These are phyloP conservation scores for Panzeria rudis DNA, from an alignment of 2,888 invertebrate genomes.

Conservation along the genomic window DNA sequence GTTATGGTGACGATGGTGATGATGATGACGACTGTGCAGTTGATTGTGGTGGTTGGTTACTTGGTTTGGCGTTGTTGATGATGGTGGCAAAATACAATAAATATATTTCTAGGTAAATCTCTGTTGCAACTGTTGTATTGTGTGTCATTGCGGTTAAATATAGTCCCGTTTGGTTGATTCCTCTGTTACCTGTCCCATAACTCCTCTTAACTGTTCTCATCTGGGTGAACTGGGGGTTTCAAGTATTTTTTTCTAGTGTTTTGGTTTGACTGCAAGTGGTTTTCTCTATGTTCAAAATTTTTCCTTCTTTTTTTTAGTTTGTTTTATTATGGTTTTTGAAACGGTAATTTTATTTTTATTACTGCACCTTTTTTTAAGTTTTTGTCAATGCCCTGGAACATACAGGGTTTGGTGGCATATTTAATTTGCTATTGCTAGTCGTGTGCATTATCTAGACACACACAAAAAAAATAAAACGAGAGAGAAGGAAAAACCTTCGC, in stretches of 20 bases:
- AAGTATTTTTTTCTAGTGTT: constrained; percentile 4
- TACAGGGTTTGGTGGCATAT: constrained; percentile 29
- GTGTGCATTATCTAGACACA: not conserved
- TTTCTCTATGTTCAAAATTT: constrained; percentile 38
- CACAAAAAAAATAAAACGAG: not conserved
- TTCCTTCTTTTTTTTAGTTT: constrained; percentile 4
- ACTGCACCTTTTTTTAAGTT: constrained; percentile 57
- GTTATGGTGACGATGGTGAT: constrained; percentile 16
- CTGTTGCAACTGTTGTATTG: constrained; percentile 64
- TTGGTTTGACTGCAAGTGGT: constrained; percentile 62
- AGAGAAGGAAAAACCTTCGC: not conserved
- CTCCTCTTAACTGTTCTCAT: constrained; percentile 54
- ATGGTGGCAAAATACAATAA: constrained; percentile 50
- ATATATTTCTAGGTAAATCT: constrained; percentile 61
- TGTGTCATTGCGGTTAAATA: constrained; percentile 66
- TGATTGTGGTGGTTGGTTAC: constrained; percentile 5
- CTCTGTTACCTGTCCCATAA: constrained; percentile 45
- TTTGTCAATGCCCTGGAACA: constrained; percentile 33
- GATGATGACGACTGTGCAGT: constrained; percentile 16
- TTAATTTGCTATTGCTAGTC: constrained; percentile 32
- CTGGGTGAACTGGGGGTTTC: constrained; percentile 42
- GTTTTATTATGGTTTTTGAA: constrained; percentile 50
- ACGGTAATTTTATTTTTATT: constrained; percentile 67
- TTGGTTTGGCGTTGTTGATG: constrained; percentile 22
- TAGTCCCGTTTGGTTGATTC: constrained; percentile 52